phyloP scores from a whole-genome alignment of 2,797 vertebrate genomes.

The Hypotaenidia okinawae region DNA sequence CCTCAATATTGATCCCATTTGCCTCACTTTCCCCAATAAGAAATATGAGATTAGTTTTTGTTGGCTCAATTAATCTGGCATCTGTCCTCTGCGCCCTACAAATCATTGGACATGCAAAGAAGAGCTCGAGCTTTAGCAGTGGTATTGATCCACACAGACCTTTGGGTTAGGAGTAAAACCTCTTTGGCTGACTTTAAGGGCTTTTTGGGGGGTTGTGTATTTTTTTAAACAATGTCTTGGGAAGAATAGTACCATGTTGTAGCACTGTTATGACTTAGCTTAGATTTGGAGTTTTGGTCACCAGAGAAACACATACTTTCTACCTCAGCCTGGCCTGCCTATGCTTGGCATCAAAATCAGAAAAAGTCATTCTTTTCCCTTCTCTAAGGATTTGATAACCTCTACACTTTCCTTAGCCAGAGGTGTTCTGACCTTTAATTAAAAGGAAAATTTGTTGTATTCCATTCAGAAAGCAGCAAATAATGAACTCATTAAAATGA shows the following conservation, averaged over 20 bases:
- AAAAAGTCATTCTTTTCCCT: slow-evolving; percentile 48
- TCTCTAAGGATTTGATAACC: slow-evolving; percentile 74
- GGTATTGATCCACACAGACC: slow-evolving; percentile 60
- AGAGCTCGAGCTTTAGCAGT: neutral
- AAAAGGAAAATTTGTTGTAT: slow-evolving; percentile 86
- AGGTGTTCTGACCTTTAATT: slow-evolving; percentile 87
- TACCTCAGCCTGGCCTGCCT: neutral
- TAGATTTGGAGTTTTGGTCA: slow-evolving; percentile 80
- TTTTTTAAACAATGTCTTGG: slow-evolving; percentile 31
- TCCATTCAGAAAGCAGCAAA: slow-evolving; percentile 91
- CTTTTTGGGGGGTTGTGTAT: neutral
- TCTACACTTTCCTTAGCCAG: slow-evolving; percentile 74
- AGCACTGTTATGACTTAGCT: slow-evolving; percentile 77
- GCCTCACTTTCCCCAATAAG: neutral
- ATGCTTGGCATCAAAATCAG: slow-evolving; percentile 42
- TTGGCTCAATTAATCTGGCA: slow-evolving; percentile 55
- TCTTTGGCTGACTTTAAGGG: slow-evolving; percentile 61
- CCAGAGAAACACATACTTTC: slow-evolving; percentile 47
- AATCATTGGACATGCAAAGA: slow-evolving; percentile 63
- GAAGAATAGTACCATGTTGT: neutral
- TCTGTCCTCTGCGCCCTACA: slow-evolving; percentile 68
- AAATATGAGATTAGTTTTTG: slow-evolving; percentile 30
- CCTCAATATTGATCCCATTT: neutral
- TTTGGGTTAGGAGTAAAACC: slow-evolving; percentile 59
- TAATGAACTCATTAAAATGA: slow-evolving; percentile 97